Evolutionary conservation across 2,888 invertebrate species (phyloP), one percentile per base, ranked within the genome.

Genomic region (Nudaria mundana): DNA sequence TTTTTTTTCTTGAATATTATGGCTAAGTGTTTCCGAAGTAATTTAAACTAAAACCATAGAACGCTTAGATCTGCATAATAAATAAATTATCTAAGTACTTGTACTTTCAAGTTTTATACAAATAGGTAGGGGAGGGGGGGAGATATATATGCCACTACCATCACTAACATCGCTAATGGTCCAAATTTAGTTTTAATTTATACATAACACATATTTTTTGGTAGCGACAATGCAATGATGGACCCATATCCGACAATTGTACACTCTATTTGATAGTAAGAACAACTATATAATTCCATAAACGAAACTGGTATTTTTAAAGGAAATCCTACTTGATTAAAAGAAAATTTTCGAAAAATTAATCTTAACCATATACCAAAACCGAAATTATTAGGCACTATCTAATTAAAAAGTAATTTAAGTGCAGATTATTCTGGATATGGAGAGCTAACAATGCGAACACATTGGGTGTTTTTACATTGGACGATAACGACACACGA

Each of bases 151-250:
- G 67, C 60, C 52, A 58, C 71, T 80, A 76, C 64, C 54, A 59
- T 44, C 54, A 61, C 71, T 76, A 81, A 71, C 53, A 53, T 75
- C 56, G 73, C 75, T 81, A 76, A 79, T 83, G 83, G 82, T 83
- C 83, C 83, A 62, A 78, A 71, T 78, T 72, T 70, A 72, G 50
- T 52, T 55, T 70, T 67, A 71, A 65, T 63, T 60, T 66, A 68
- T 46, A 63, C 48, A 58, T 50, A 65, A 59, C 46, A 41, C 50
- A 30, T 56, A 43, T 56, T 53, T 45, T 54, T 33, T 40, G 42
- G 40, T 56, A 52, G 43, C 44, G 50, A 63, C 47, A 44, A 60
- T 52, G 31, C 30, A 44, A 40, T 20, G 32, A 30, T 44, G 30
- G 37, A 56, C 51, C 48, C 57, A 56, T 63, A 59, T 59, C 23